Conservation (phyloP, 2,113 vertebrate species). For the Dermatemys mawii region DNA sequence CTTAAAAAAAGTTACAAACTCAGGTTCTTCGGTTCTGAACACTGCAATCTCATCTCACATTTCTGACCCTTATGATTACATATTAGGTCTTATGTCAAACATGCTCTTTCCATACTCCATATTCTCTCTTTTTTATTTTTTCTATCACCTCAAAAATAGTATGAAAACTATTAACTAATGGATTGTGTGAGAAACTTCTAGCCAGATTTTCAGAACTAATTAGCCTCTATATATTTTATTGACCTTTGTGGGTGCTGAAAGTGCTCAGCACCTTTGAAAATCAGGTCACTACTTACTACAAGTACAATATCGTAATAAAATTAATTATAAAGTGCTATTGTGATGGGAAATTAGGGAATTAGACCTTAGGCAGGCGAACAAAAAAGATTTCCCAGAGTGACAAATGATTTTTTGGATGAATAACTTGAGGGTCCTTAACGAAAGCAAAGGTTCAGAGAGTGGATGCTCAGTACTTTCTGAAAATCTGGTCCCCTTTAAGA, state of each 20-base stretch:
- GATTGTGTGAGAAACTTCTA: background rate
- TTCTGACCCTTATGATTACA: slow-evolving; percentile 18
- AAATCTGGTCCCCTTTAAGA: background rate
- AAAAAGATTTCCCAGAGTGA: background rate
- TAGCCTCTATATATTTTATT: background rate
- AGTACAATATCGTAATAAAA: background rate
- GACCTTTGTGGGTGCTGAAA: background rate
- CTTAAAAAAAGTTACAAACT: background rate
- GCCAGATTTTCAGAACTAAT: background rate
- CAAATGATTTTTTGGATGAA: background rate
- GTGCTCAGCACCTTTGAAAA: slow-evolving; percentile 10
- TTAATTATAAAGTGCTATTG: background rate
- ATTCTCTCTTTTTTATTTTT: slow-evolving; percentile 8
- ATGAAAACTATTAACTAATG: slow-evolving; percentile 29
- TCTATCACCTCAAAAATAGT: slow-evolving; percentile 26
- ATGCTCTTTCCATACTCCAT: background rate
- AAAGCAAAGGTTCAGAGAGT: background rate
- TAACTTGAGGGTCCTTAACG: background rate
- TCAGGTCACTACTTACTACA: slow-evolving; percentile 18
- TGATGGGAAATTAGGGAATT: background rate
- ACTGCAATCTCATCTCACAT: slow-evolving; percentile 3
- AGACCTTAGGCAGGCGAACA: background rate
- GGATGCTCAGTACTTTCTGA: background rate
- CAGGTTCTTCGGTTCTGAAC: background rate
- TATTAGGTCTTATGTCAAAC: slow-evolving; percentile 18